These are phyloP conservation scores for Cotesia glomerata DNA, from an alignment of 1,140 invertebrate genomes.

Conservation along the genomic window DNA sequence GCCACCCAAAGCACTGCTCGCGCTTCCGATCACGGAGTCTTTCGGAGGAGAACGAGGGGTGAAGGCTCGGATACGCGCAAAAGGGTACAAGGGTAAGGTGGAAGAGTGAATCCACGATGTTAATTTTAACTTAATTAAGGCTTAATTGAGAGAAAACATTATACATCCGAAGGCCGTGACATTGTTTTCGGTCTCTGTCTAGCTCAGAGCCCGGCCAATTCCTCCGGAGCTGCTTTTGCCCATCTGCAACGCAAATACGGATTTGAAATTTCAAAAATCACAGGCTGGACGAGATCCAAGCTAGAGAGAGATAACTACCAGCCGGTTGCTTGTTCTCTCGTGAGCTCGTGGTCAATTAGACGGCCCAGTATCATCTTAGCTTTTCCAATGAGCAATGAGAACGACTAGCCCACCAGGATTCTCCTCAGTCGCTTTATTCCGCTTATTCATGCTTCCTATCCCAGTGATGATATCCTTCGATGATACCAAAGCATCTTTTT, in stretches of 20 bases:
- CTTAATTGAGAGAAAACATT: constrained; percentile 67
- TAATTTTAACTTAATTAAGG: constrained; percentile 67
- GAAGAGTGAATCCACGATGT: constrained; percentile 58
- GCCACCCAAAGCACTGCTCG: constrained; percentile 24
- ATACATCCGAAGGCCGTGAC: constrained; percentile 58
- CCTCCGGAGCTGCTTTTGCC: background rate
- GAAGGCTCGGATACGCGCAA: constrained; percentile 25
- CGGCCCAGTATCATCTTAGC: constrained; percentile 29
- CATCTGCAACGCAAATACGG: constrained; percentile 64
- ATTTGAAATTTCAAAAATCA: constrained; percentile 58
- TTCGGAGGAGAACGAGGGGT: constrained; percentile 37
- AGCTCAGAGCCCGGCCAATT: background rate
- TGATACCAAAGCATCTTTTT: too few species aligned
- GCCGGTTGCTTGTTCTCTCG: background rate
- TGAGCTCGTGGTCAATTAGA: constrained; percentile 61
- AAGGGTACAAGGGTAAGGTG: constrained; percentile 35
- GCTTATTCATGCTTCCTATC: too few species aligned
- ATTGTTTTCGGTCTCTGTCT: constrained; percentile 39
- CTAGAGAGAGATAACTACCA: background rate
- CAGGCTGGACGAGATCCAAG: background rate
- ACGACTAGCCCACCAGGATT: background rate
- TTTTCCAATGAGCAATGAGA: background rate
- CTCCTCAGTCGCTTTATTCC: background rate
- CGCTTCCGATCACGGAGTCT: constrained; percentile 1
- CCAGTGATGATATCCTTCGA: too few species aligned